Base-by-base conservation (phyloP, 1,140 invertebrate species). In the Drosophila watanabei region DNA sequence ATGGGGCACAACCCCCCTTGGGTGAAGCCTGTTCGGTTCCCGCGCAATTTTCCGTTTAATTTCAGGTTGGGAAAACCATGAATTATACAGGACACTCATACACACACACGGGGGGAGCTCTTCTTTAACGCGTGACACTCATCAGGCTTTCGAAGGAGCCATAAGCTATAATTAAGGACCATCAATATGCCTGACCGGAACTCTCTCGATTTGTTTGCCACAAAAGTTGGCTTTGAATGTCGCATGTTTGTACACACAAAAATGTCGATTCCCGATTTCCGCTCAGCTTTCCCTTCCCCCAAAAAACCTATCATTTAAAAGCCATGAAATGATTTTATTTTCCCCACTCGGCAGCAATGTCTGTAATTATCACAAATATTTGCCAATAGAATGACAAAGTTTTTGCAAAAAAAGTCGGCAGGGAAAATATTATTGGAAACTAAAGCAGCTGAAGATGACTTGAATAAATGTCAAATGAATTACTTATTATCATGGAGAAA, bases 331-430 rank as follows among this genome's bases (percentile, higher is more conserved):
- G 86, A 90, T 79, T 75, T 82, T 80, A 89, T 85, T 90, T 89
- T 37, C 48, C 48, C 43, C 48, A 14, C 8, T 28, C 4, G 14
- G 1, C 7, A 28, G 2, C 24, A 58, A 62, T 62, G 75, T 35
- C 62, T 89, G 75, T 89, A 89, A 89, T 89, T 89, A 89, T 64
- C 68, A 85, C 82, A 79, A 89, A 90, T 90, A 85, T 89, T 89
- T 89, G 75, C 79, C 56, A 62, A 61, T 33, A 24, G 49, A 79
- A 45, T 30, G 69, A 69, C 49, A 78, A 62, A 69, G 49, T 64
- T 69, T 69, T 59, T 58, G 66, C 79, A 56, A 39, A 57, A 57
- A 57, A 24, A 57, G 54, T 35, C 54, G 54, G 46, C 54, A 49
- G 56, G 41, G 57, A 75, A 79, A 33, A 59, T 35, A 48, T 63